Base-by-base conservation (phyloP, 2,797 vertebrate species). In the Ptychadena robeensis region DNA sequence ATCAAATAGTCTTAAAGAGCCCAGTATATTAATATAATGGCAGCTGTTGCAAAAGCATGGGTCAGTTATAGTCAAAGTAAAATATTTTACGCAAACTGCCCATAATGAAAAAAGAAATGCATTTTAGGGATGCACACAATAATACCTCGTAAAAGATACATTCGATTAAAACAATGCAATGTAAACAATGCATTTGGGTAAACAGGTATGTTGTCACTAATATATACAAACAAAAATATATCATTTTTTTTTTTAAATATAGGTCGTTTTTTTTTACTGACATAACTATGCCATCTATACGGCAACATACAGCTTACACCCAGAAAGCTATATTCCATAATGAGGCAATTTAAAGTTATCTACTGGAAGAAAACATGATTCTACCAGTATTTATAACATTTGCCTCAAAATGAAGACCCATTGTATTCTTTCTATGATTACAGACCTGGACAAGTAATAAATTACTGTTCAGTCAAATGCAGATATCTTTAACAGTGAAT, bases 401-500 rank as follows among this genome's bases (percentile, higher is more conserved):
- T 32, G 11, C 31, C 30, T 10, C 57, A 27, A 34, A 35, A 78
- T 30, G 4, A 78, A 48, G 15, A 63, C 32, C 34, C 34, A 66
- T 12, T 25, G 31, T 53, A 40, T 32, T 14, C 69, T 63, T 8
- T 59, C 34, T 63, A 37, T 31, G 63, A 40, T 32, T 76, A 38
- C 3, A 67, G 38, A 67, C 30, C 59, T 8, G 35, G 7, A 1
- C 30, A 14, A 18, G n/a, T 37, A 59, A 69, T 69, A 12, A 7
- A 74, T 70, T 71, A 40, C 31, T 68, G 22, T 3, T 37, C 32
- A 31, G 25, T 44, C 67, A 65, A 25, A 83, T 25, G 48, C 35
- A 69, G 73, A 71, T 72, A 66, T 73, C 25, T 63, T 71, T 72
- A 65, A 22, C 32, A 31, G 75, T 48, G 40, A 35, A 71, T 66